phyloP scores from a whole-genome alignment of 1,140 invertebrate species.

The Aphis craccivora region DNA sequence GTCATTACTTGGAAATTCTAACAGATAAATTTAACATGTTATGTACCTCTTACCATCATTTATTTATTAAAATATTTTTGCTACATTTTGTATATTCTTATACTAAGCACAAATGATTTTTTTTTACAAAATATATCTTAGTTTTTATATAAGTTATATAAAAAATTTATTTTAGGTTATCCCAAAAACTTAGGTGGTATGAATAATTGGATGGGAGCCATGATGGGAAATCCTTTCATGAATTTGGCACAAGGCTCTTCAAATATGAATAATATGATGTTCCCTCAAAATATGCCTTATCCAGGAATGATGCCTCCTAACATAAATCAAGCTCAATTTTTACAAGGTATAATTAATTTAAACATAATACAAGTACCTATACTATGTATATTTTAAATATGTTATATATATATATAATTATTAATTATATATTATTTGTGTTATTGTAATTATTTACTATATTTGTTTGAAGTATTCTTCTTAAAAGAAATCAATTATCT shows the following conservation, averaged over 20 bases:
- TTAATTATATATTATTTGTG: not conserved
- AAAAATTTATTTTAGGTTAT: slow-evolving; percentile 31
- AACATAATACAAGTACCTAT: not conserved
- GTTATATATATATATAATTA: not conserved
- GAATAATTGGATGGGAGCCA: slow-evolving; percentile 53
- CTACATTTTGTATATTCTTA: not conserved
- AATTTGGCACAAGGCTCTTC: slow-evolving; percentile 54
- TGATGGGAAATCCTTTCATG: slow-evolving; percentile 53
- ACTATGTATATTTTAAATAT: not conserved
- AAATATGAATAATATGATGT: slow-evolving; percentile 57
- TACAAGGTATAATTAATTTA: slow-evolving; percentile 40
- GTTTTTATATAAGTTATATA: not conserved
- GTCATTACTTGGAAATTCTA: no score
- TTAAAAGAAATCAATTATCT: not conserved
- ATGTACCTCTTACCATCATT: no score
- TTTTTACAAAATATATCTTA: no score
- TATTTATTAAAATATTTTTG: no score
- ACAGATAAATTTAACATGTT: no score
- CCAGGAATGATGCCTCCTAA: slow-evolving; percentile 53
- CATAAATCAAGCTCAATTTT: slow-evolving; percentile 52
- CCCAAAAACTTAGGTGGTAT: slow-evolving; percentile 38
- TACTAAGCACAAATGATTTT: not conserved
- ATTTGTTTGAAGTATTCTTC: not conserved
- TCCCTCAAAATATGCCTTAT: slow-evolving; percentile 53
- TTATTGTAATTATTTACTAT: no score